These are phyloP conservation scores for Arctopsyche grandis DNA, from an alignment of 1,140 invertebrate species.

Conservation along the genomic window DNA sequence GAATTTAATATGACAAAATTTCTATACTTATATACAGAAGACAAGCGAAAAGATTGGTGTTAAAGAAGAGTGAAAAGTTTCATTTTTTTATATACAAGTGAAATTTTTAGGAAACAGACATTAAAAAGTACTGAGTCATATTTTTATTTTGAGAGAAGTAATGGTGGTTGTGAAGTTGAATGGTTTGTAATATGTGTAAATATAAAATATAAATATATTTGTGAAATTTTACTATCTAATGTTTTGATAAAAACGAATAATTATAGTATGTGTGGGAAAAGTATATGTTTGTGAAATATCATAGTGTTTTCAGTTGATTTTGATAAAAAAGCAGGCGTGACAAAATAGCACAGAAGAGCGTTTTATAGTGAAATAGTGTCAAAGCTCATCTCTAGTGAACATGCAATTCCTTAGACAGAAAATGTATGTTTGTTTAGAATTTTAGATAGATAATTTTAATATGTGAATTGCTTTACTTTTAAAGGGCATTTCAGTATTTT, in stretches of 20 bases:
- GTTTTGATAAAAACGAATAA: background rate
- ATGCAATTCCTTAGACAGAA: conserved; percentile 38
- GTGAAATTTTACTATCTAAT: conserved; percentile 14
- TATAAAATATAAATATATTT: conserved; percentile 11
- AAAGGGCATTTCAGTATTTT: background rate
- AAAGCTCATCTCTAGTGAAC: conserved; percentile 44
- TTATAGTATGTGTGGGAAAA: background rate
- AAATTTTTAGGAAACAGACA: conserved; percentile 4
- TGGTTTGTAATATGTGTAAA: background rate
- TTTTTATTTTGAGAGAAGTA: conserved; percentile 17
- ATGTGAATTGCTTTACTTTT: too few relatives aligned
- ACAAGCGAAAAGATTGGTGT: background rate
- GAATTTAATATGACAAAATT: too few relatives aligned
- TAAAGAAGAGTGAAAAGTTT: background rate
- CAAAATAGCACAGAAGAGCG: conserved; percentile 37
- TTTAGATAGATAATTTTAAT: background rate
- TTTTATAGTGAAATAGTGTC: conserved; percentile 34
- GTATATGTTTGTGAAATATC: background rate
- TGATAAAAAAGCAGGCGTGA: conserved; percentile 42
- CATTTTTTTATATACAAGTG: background rate
- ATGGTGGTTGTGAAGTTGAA: conserved; percentile 42
- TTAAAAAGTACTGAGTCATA: background rate
- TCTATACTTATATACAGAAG: background rate
- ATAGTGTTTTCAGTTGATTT: background rate
- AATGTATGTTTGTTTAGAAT: conserved; percentile 32